These are phyloP conservation scores for Wasmannia auropunctata DNA, from an alignment of 1,140 invertebrate genomes.

Conservation along the genomic window DNA sequence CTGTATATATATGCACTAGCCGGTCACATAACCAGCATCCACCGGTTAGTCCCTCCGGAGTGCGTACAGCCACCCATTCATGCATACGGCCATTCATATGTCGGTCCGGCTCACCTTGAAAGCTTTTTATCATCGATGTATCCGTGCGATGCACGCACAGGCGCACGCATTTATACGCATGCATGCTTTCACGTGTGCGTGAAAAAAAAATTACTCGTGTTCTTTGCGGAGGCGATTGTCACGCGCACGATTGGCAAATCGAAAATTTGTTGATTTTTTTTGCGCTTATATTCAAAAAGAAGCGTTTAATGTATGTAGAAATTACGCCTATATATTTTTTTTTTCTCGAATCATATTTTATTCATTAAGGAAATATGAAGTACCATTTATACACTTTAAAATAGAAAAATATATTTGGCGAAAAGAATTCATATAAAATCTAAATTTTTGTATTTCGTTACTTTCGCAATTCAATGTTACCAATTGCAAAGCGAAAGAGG, in stretches of 20 bases:
- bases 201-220: conserved; percentile 29
- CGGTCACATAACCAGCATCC: conserved; percentile 29
- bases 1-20: conserved; percentile 6
- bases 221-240: background rate
- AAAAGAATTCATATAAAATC: background rate
- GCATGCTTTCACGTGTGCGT: background rate
- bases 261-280: background rate
- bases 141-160: conserved; percentile 16
- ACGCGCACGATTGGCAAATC: background rate
- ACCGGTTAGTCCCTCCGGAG: conserved; percentile 42
- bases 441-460: conserved; percentile 38
- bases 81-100: conserved; percentile 82
- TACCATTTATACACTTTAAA: background rate
- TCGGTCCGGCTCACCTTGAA: conserved; percentile 81
- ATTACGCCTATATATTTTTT: background rate
- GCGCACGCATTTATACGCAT: background rate
- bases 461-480: conserved; percentile 40
- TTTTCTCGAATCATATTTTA: background rate
- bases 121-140: conserved; percentile 74
- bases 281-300: background rate
- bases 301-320: background rate
- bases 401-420: background rate
- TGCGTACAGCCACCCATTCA: conserved; percentile 78
- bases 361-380: background rate
- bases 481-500: background rate